These are phyloP conservation scores for Acleris cristana DNA, from an alignment of 2,888 invertebrate species.

Conservation along the genomic window DNA sequence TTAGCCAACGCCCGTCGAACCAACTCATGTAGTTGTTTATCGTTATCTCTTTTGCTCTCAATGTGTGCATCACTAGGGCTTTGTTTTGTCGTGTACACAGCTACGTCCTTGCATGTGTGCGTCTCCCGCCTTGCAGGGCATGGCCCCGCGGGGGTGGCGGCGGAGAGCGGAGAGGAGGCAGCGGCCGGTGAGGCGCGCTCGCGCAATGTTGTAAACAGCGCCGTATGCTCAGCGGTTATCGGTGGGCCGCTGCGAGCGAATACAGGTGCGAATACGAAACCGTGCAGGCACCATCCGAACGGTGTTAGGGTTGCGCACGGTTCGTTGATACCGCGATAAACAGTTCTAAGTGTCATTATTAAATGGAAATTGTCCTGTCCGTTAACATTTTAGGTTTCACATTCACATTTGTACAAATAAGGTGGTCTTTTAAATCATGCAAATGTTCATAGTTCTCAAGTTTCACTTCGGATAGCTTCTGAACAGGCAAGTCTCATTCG, in stretches of 20 bases:
- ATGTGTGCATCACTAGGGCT: no score
- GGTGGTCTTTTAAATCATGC: neutral
- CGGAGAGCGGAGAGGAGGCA: neutral
- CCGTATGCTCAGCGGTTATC: neutral
- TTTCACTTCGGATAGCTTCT: neutral
- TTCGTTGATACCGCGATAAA: neutral
- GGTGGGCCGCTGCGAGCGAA: neutral
- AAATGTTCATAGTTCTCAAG: neutral
- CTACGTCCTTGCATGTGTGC: neutral
- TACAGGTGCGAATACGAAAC: neutral
- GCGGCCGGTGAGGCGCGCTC: neutral
- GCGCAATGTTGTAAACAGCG: neutral
- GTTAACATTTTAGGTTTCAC: neutral
- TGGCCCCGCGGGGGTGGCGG: neutral
- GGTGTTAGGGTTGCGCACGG: neutral
- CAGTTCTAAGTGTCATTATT: neutral
- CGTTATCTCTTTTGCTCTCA: neutral
- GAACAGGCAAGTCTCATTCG: neutral
- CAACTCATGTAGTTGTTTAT: neutral
- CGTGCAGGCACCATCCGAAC: neutral
- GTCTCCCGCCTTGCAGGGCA: neutral
- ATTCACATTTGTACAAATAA: neutral
- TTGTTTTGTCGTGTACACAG: neutral
- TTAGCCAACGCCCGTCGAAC: neutral
- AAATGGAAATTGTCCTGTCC: neutral